These are phyloP conservation scores for Parascotia fuliginaria DNA, from an alignment of 2,888 invertebrate genomes.

Conservation along the genomic window DNA sequence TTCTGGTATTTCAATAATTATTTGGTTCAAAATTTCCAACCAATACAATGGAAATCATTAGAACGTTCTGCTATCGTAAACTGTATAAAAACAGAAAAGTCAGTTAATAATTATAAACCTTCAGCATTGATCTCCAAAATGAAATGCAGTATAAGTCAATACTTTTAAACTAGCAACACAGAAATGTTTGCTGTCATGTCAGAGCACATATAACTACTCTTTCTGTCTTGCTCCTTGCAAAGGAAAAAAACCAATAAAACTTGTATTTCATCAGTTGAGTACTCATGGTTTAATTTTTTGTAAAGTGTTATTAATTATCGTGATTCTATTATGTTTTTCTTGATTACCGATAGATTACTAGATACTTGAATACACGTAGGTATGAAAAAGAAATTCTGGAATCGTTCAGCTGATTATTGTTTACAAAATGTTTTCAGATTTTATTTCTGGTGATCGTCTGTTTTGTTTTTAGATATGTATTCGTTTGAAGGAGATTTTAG, in stretches of 20 bases:
- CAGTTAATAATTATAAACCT: too few relatives aligned
- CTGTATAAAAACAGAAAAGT: too few relatives aligned
- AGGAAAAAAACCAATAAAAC: slow-evolving; percentile 38
- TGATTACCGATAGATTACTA: slow-evolving; percentile 25
- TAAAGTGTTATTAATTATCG: slow-evolving; percentile 22
- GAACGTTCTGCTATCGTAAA: too few relatives aligned
- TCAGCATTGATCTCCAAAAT: too few relatives aligned
- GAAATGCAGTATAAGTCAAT: too few relatives aligned
- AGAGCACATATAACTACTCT: slow-evolving; percentile 19
- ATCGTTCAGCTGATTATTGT: slow-evolving; percentile 70
- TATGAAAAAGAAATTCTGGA: slow-evolving; percentile 28
- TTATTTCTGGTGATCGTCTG: slow-evolving; percentile 8
- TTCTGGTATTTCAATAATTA: too few relatives aligned
- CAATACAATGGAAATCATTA: too few relatives aligned
- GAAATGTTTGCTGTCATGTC: slow-evolving; percentile 44
- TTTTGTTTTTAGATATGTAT: slow-evolving; percentile 80
- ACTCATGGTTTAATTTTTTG: slow-evolving; percentile 23
- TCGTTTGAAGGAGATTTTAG: slow-evolving; percentile 97
- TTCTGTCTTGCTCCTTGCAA: slow-evolving; percentile 32
- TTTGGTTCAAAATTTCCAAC: too few relatives aligned
- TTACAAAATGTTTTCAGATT: slow-evolving; percentile 52
- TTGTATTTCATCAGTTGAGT: slow-evolving; percentile 31
- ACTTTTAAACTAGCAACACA: slow-evolving; percentile 15
- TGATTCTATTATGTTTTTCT: slow-evolving; percentile 35
- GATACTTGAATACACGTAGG: slow-evolving; percentile 36